phyloP scores from a whole-genome alignment of 2,797 vertebrate species.

The Protonibea diacanthus region DNA sequence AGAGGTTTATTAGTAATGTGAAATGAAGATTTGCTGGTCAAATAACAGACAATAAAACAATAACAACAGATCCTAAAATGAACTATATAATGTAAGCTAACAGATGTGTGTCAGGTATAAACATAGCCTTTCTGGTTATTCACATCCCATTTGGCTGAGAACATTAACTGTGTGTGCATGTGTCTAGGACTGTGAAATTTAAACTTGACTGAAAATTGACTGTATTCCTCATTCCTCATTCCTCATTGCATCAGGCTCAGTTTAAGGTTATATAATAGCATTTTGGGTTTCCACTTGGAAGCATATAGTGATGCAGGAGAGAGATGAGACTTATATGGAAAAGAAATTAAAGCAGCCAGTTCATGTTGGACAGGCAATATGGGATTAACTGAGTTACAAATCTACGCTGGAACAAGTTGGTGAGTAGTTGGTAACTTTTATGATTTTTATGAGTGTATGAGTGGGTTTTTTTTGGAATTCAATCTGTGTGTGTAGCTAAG shows the following conservation, averaged over 20 bases:
- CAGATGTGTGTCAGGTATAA: slow-evolving; percentile 21
- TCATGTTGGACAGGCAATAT: neutral
- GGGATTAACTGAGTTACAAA: slow-evolving; percentile 10
- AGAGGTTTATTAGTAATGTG: slow-evolving; percentile 1
- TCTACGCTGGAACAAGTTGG: slow-evolving; percentile 10
- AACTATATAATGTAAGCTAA: neutral
- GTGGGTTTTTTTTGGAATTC: slow-evolving; percentile 23
- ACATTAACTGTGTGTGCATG: slow-evolving; percentile 23
- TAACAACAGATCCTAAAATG: neutral
- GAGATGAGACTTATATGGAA: neutral
- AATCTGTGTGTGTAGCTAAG: slow-evolving; percentile 25
- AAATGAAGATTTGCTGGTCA: neutral
- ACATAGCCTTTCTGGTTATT: slow-evolving; percentile 17
- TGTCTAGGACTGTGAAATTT: slow-evolving; percentile 45
- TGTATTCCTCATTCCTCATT: slow-evolving; percentile 42
- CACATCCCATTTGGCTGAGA: slow-evolving; percentile 18
- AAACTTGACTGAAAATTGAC: no score
- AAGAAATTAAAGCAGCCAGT: neutral
- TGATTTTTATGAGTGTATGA: slow-evolving; percentile 27
- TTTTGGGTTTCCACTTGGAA: slow-evolving; percentile 18
- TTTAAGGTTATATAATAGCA: slow-evolving; percentile 17
- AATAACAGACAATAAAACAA: neutral
- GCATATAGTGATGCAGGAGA: neutral
- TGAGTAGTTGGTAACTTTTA: slow-evolving; percentile 31
- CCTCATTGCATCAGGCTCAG: slow-evolving; percentile 15